Evolutionary conservation across 2,888 invertebrate species (phyloP).

Genomic region (Amphipoea oculea): DNA sequence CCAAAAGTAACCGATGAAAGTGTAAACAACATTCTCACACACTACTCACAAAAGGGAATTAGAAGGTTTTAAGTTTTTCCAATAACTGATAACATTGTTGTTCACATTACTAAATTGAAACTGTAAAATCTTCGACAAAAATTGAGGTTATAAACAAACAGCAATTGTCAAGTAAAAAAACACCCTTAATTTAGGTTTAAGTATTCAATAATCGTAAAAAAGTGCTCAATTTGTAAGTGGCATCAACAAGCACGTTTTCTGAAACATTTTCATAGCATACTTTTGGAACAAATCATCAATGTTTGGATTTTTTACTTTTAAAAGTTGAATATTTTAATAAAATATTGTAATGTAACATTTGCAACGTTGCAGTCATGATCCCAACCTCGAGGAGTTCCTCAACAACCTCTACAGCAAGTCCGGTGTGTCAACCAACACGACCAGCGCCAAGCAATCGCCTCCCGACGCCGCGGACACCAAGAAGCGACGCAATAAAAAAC

Average conservation of each 20-base stretch:
- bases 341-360: background rate
- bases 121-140: background rate
- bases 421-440: conserved; percentile 78
- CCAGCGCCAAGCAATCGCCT: conserved; percentile 68
- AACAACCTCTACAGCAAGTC: conserved; percentile 94
- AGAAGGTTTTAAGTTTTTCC: background rate
- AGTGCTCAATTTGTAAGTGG: background rate
- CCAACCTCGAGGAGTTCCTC: conserved; percentile 95
- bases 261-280: background rate
- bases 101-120: background rate
- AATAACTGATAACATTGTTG: background rate
- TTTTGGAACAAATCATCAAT: background rate
- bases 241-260: background rate
- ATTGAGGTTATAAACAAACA: background rate
- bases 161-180: background rate
- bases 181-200: background rate
- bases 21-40: background rate
- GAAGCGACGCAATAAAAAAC: conserved; percentile 85
- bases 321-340: background rate
- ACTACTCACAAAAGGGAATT: background rate
- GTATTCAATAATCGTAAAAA: background rate
- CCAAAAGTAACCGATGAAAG: background rate
- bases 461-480: conserved; percentile 74
- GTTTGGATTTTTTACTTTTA: background rate
- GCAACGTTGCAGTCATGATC: conserved; percentile 90